Evolutionary conservation across 2,113 vertebrate species (phyloP), one percentile per base, ranked within the genome.

Genomic region (Otolemur garnettii): DNA sequence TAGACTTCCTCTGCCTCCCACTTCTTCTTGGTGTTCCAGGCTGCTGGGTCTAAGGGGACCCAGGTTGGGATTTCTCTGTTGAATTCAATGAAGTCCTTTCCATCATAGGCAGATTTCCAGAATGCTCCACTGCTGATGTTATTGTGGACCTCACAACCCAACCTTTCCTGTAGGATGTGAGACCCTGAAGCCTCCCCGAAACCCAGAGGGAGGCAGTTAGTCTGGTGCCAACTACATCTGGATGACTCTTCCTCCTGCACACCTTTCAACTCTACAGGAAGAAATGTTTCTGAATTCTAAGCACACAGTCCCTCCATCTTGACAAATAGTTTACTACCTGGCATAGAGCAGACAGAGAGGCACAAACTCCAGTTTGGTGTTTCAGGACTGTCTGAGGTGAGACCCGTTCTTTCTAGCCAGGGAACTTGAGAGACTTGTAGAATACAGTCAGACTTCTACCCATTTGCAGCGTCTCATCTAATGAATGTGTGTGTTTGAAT

Each of bases 11-110:
- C 94, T 22, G 77, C 79, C 45, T 98, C 96, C 97, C 96, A 97
- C 22, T 97, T 96, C 30, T 7, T 3, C 79, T 97, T 97, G 57
- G 62, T 94, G 11, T 60, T 78, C 26, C 4, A 0, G 33, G 97
- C 97, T 42, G 86, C 93, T 1, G 91, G 85, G 30, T 80, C 85
- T n/a, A 94, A 82, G 79, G 95, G 38, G 1, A 97, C 55, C 97
- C 96, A 97, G 81, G 95, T 94, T 50, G 95, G 92, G 64, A 89
- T 88, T n/a, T 96, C 74, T 35, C 69, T 96, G 96, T 96, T 21
- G 28, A 97, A 97, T 69, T 83, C 26, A 2, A 97, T 97, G 95
- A 96, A 97, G 71, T 94, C 92, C 4, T 0, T 10, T 26, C 96
- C 95, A 0, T 98, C 91, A 0, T 96, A 97, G 42, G 59, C 33